Base-by-base conservation (phyloP, 2,888 invertebrate genomes). In the Dolichopus griseipennis region DNA sequence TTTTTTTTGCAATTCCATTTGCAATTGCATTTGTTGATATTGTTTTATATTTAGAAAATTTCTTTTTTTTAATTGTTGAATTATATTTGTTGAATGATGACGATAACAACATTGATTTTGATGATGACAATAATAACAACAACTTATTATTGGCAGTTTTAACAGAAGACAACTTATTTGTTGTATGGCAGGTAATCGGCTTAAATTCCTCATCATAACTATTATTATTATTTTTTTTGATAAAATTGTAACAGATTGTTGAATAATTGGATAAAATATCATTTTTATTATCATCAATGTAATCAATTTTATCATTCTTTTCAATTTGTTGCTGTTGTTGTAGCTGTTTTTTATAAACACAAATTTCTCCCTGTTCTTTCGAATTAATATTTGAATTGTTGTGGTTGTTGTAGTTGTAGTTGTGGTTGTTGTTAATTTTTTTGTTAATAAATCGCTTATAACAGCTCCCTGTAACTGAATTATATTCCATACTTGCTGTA, bases 31-130 rank as follows among this genome's bases (percentile, higher is more conserved):
- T 72, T 73, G 69, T 65, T 69, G 68, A 66, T 68, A 68, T 70
- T 73, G 69, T 68, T 70, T 66, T 71, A 70, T 72, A 69, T 71
- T 65, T 69, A 74, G 74, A 27, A 27, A 27, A 27, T 27, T 27
- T 27, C 5, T 27, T 5, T 27, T 27, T 27, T 27, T 27, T 68
- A 61, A 67, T 68, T 37, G 4, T 21, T 43, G 37, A 34, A 27
- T 27, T 27, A 27, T 27, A 4, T 21, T 43, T 21, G 12, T 43
- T 10, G 61, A 66, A 33, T 69, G 68, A 68, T 69, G 64, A 64
- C 15, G 34, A 64, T 18, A 64, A 52, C n/a, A 52, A 61, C 34
- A 20, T 68, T 67, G 70, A 69, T 67, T 69, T 66, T 64, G 68
- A 68, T 68, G 71, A 71, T 71, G 70, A 70, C 70, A 69, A 70